Conservation (phyloP, 2,113 vertebrate species). For the Crocuta crocuta region DNA sequence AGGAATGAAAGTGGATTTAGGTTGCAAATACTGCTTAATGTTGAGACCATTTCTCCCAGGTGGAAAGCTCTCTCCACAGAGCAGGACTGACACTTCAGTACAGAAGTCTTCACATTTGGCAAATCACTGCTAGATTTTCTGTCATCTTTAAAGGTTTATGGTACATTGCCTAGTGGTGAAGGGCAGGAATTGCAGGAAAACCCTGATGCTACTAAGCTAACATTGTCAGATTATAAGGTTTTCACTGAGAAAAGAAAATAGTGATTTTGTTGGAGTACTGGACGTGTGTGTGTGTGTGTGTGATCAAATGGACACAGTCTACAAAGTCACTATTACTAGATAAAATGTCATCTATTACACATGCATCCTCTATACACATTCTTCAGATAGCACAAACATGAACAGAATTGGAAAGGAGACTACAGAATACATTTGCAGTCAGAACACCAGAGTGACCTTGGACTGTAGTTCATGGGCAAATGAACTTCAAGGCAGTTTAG, state of each 20-base stretch:
- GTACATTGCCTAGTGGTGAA: background rate
- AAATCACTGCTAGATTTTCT: background rate
- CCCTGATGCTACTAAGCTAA: background rate
- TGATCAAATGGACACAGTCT: background rate
- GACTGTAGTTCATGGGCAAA: background rate
- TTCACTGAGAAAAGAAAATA: slow-evolving; percentile 10
- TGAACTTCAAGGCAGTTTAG: background rate
- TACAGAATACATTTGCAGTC: background rate
- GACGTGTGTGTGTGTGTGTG: background rate
- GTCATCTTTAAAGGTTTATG: background rate
- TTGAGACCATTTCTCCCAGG: background rate
- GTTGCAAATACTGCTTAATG: background rate
- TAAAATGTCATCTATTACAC: background rate
- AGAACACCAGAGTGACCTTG: background rate
- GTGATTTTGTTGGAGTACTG: background rate
- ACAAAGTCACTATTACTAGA: background rate
- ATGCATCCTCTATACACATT: background rate
- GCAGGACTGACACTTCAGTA: background rate
- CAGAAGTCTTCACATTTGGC: background rate
- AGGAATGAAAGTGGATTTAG: background rate
- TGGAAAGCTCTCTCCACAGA: background rate
- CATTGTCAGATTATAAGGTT: background rate
- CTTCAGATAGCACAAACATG: background rate
- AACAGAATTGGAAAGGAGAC: background rate
- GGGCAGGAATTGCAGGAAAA: background rate